Base-by-base conservation (phyloP, 2,797 vertebrate species). In the Ptychobarbus kaznakovi region DNA sequence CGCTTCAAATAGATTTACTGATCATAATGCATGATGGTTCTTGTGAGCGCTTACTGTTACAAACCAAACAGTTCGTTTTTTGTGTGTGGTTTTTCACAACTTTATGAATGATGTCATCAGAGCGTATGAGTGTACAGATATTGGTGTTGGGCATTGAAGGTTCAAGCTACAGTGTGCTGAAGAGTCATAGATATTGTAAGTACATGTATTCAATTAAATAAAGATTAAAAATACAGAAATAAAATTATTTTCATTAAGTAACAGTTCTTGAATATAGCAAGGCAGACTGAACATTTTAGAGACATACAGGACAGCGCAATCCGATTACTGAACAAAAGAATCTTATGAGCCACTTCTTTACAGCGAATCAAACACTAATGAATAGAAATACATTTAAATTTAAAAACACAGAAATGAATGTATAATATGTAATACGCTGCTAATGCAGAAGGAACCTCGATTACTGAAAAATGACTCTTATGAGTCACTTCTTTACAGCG, bases 1-100 rank as follows among this genome's bases (percentile, higher is more conserved):
- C n/a, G 6, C 49, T 78, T 63, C 53, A 69, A 56, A 84, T 56
- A 58, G 63, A 78, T 77, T 77, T 20, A 18, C 46, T 58, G 46
- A 84, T 69, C 83, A 68, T 25, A 70, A 61, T 70, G 75, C 49
- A 32, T 42, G n/a, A 84, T 53, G 72, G 44, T 76, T 66, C 15
- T 25, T 53, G 74, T 70, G 66, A 78, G 35, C 49, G 20, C 46
- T 38, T 12, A 20, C 32, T 51, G 16, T 42, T 44, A 56, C 22
- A 38, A 42, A 18, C 46, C n/a, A 69, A 32, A 18, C 16, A 10
- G 42, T 15, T 82, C 3, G 20, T 28, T 46, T 63, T 74, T 42
- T 42, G 40, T 63, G 32, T 80, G 42, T 3, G 46, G 9, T 38
- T 35, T 69, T 38, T 69, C 35, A 49, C 35, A 58, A 40, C 51